Conservation (phyloP, 2,113 vertebrate genomes). For the Mugil cephalus region DNA sequence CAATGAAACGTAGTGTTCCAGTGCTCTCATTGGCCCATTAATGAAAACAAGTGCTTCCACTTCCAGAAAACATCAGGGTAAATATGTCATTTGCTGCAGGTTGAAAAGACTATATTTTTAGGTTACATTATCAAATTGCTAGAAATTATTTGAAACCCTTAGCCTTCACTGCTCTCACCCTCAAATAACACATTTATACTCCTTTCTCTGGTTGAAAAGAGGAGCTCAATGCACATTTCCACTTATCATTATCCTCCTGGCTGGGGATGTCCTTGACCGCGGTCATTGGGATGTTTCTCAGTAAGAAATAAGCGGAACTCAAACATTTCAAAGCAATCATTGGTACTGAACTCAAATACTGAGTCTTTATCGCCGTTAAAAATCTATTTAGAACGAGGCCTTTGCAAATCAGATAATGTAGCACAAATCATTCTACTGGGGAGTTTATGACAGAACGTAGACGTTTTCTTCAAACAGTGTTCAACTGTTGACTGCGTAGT, state of each 20-base stretch:
- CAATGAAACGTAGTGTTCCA: not conserved
- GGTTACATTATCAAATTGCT: slow-evolving; percentile 21
- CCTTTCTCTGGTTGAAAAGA: slow-evolving; percentile 16
- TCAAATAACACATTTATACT: slow-evolving; percentile 2
- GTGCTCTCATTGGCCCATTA: not conserved
- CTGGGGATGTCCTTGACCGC: slow-evolving; percentile 29
- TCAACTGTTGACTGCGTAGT: not conserved
- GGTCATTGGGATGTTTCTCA: not conserved
- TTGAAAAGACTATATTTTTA: slow-evolving; percentile 39
- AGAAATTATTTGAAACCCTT: slow-evolving; percentile 40
- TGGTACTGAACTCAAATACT: too few relatives aligned
- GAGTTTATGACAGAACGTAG: too few relatives aligned
- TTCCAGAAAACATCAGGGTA: slow-evolving; percentile 2
- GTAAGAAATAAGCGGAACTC: not conserved
- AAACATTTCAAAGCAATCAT: not conserved
- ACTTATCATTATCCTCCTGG: slow-evolving; percentile 33
- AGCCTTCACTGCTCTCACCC: not conserved
- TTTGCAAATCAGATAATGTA: not conserved
- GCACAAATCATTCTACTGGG: not conserved
- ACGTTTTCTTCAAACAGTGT: too few relatives aligned
- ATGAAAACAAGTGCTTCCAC: slow-evolving; percentile 3
- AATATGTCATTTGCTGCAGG: not conserved
- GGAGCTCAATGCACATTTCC: slow-evolving; percentile 7
- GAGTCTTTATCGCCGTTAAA: not conserved
- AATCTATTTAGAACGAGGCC: not conserved